A percentile compares a stretch with the other conserved stretches of the same genome.
These are phyloP conservation scores for Grallaria varia DNA, from an alignment of 2,113 vertebrate genomes.

Conservation along the genomic window DNA sequence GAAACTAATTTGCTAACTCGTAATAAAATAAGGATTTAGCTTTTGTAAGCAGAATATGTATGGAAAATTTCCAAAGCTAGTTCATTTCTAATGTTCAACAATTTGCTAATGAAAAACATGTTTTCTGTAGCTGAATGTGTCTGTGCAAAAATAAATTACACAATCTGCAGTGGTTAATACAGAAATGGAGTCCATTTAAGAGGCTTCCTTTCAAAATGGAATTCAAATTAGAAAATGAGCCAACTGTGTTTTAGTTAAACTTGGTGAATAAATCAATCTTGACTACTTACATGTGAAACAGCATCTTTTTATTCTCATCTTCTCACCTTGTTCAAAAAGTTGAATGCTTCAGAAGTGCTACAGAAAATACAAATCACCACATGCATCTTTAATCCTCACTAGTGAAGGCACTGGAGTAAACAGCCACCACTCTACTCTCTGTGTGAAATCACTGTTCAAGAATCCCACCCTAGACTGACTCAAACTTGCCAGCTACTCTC, in stretches of 20 bases:
- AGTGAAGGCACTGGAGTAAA: not conserved
- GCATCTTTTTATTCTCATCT: not conserved
- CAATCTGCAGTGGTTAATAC: not conserved
- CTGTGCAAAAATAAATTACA: not conserved
- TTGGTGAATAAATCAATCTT: not conserved
- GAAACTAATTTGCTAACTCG: not conserved
- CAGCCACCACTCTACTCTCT: not conserved
- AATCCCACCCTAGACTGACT: not conserved
- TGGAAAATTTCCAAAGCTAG: not conserved
- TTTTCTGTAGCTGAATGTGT: not conserved
- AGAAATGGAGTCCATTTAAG: not conserved
- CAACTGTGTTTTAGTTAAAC: not conserved
- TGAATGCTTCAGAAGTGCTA: not conserved
- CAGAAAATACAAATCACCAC: not conserved
- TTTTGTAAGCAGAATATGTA: slow-evolving; percentile 7
- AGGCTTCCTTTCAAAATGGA: slow-evolving; percentile 1
- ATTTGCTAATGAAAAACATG: slow-evolving; percentile 4
- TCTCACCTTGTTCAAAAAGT: not conserved
- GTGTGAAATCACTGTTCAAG: not conserved
- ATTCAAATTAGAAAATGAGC: not conserved
- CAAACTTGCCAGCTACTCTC: not conserved
- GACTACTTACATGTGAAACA: not conserved
- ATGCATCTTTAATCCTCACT: not conserved
- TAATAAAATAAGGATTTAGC: not conserved
- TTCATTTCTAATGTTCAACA: slow-evolving; percentile 6